These are phyloP conservation scores for Thymallus thymallus DNA, from an alignment of 2,113 vertebrate species.

Conservation along the genomic window DNA sequence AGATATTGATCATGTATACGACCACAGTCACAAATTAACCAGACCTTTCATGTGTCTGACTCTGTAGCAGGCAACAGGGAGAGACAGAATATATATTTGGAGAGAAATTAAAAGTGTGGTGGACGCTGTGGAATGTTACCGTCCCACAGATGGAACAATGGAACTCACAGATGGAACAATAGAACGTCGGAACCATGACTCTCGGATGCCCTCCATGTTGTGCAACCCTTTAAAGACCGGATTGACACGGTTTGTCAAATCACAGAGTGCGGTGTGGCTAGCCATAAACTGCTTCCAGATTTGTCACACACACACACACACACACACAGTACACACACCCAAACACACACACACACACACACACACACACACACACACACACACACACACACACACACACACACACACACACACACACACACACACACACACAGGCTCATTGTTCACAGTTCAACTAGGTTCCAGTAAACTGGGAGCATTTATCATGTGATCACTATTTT, in stretches of 20 bases:
- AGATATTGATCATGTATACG: conserved; percentile 46
- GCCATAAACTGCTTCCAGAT: conserved; percentile 79
- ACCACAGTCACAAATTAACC: conserved; percentile 57
- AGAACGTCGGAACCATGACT: conserved; percentile 51
- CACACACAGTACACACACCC: conserved; percentile 32
- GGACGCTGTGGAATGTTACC: conserved; percentile 55
- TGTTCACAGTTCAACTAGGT: conserved; percentile 69
- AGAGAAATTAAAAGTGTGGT: conserved; percentile 54
- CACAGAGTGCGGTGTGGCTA: conserved; percentile 69
- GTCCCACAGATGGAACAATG: conserved; percentile 57
- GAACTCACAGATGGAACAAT: conserved; percentile 15
- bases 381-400: no score
- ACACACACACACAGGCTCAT: conserved; percentile 58
- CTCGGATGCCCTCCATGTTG: conserved; percentile 63
- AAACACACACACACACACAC: no score
- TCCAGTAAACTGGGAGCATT: conserved; percentile 74
- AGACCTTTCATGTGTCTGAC: conserved; percentile 50
- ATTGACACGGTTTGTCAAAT: conserved; percentile 74
- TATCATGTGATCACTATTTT: conserved; percentile 72
- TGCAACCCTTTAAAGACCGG: conserved; percentile 69
- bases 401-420: no score
- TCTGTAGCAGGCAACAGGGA: conserved; percentile 29
- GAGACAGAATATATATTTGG: conserved; percentile 49
- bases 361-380: no score
- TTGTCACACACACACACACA: conserved; percentile 71